Conservation (phyloP, 2,797 vertebrate genomes). For the Malacoctenus gilli region DNA sequence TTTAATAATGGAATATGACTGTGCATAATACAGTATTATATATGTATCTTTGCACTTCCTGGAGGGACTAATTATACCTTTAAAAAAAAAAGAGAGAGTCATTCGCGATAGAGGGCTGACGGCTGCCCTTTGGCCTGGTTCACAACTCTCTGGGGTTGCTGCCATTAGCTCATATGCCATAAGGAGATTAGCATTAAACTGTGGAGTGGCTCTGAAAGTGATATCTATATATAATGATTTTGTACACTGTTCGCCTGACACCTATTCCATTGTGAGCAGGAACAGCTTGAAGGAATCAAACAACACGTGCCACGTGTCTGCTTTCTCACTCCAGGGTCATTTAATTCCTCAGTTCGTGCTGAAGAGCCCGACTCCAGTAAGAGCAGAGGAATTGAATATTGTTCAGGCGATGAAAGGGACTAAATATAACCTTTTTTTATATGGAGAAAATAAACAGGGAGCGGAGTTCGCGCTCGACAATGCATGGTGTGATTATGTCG, state of each 20-base stretch:
- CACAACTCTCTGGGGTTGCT: constrained; percentile 32
- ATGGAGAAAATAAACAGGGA: neutral
- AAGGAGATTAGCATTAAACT: constrained; percentile 24
- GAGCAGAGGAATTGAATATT: constrained; percentile 23
- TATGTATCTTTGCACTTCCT: constrained; percentile 54
- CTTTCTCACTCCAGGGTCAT: constrained; percentile 7
- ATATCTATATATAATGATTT: neutral
- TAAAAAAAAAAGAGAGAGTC: constrained; percentile 43
- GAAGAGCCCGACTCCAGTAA: constrained; percentile 15
- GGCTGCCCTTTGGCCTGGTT: constrained; percentile 57
- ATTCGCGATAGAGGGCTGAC: constrained; percentile 54
- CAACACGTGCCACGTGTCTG: neutral
- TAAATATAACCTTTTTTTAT: constrained; percentile 11
- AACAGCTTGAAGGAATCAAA: constrained; percentile 10
- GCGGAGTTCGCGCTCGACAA: constrained; percentile 7
- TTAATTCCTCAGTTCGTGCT: constrained; percentile 23
- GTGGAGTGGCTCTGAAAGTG: constrained; percentile 6
- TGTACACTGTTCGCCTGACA: constrained; percentile 4
- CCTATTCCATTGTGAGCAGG: constrained; percentile 3
- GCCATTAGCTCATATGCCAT: constrained; percentile 26
- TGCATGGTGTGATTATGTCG: constrained; percentile 33
- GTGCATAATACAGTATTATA: constrained; percentile 55
- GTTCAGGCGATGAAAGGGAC: constrained; percentile 19
- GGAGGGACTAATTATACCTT: constrained; percentile 66
- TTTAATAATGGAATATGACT: constrained; percentile 51